phyloP scores from a whole-genome alignment of 2,113 vertebrate genomes.

The Phocoena sinus region DNA sequence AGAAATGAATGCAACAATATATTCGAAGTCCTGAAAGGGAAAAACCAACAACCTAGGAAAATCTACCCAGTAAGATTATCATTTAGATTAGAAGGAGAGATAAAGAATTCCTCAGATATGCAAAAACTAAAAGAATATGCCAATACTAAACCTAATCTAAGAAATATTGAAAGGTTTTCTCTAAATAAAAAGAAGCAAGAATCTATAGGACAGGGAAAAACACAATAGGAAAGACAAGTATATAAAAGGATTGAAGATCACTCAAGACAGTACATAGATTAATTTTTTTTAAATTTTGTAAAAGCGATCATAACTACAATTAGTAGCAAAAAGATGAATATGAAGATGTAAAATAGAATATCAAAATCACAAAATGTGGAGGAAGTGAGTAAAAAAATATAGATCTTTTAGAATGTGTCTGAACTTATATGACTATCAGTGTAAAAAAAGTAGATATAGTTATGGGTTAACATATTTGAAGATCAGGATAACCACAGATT shows the following conservation, averaged over 20 bases:
- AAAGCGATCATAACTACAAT: neutral
- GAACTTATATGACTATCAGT: neutral
- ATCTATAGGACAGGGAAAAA: neutral
- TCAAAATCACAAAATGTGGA: neutral
- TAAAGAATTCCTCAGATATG: neutral
- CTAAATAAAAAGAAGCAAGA: neutral
- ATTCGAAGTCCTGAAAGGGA: neutral
- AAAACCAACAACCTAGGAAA: neutral
- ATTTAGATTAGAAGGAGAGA: neutral
- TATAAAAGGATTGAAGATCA: neutral
- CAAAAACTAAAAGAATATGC: neutral
- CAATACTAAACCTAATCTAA: neutral
- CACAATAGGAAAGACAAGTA: neutral
- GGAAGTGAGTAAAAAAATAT: neutral
- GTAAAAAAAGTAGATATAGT: neutral
- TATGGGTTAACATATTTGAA: neutral
- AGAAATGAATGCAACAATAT: neutral
- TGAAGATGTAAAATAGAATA: neutral
- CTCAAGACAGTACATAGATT: neutral
- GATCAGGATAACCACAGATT: neutral
- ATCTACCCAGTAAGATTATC: neutral
- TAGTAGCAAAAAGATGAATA: neutral
- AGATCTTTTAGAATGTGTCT: neutral
- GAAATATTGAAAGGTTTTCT: neutral
- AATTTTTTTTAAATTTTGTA: neutral